Base-by-base conservation (phyloP, 2,888 invertebrate species). In the Bhutanitis thaidina region DNA sequence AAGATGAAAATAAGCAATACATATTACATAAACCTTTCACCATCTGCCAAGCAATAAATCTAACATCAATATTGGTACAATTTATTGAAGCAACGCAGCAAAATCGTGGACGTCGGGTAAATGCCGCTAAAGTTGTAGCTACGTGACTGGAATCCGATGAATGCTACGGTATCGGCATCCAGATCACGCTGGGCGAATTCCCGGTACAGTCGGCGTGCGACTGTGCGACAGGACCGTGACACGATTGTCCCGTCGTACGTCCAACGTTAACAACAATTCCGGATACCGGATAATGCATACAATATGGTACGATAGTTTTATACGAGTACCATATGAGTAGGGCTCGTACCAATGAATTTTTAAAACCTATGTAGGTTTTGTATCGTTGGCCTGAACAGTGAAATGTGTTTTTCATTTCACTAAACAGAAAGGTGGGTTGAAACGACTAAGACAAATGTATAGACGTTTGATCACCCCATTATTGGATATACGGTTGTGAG, bases 151-250 rank as follows among this genome's bases (percentile, higher is more conserved):
- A 62, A 64, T 65, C 43, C 44, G 37, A 47, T 49, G 43, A 36
- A 29, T 44, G 38, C 29, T 29, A 43, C 43, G 45, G 36, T 20
- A 53, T 61, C 57, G 58, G 61, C 66, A 74, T 73, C 69, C 74
- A 62, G 73, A 74, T 74, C 74, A 77, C 76, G 74, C 64, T 59
- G 62, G 27, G 60, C 67, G 66, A 71, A 74, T 77, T 74, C 77
- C 75, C 70, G 65, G 57, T 50, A 54, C 55, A n/a, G n/a, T n/a
- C n/a, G 40, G 27, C 30, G 51, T 39, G 43, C 43, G 29, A 43
- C 25, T 35, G 51, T 39, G 43, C 43, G 29, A 48, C 32, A 48
- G 52, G 56, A 46, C 58, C 56, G 57, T 60, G 44, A 53, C 43
- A 30, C 12, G 60, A 62, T 61, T 61, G 65, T 65, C 66, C 62